These are phyloP conservation scores for Auanema freiburgensis DNA, from an alignment of 2,888 invertebrate genomes.

Conservation along the genomic window DNA sequence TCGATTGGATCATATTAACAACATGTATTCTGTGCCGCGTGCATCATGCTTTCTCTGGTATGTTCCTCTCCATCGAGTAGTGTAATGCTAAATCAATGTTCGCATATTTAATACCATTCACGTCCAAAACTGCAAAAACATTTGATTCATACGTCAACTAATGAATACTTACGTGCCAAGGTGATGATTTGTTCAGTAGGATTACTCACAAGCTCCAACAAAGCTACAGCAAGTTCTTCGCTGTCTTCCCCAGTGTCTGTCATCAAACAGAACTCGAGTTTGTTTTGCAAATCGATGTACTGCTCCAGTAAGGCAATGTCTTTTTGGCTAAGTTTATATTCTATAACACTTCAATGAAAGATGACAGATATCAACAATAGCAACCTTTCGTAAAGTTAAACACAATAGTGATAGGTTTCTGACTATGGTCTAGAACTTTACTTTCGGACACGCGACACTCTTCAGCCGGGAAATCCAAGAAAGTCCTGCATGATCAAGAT, in stretches of 20 bases:
- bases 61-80: conserved; percentile 31
- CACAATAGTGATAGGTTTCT: background rate
- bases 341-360: conserved; percentile 28
- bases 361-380: background rate
- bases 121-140: conserved; percentile 45
- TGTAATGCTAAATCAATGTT: conserved; percentile 42
- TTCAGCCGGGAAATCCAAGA: conserved; percentile 33
- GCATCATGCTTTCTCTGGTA: too few relatives aligned
- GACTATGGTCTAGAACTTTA: too few relatives aligned
- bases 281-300: conserved; percentile 49
- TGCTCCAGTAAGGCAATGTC: conserved; percentile 52
- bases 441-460: conserved; percentile 17
- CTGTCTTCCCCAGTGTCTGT: conserved; percentile 33
- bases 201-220: conserved; percentile 36
- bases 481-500: conserved; percentile 9
- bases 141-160: background rate
- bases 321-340: conserved; percentile 45
- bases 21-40: too few relatives aligned
- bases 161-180: conserved; percentile 32
- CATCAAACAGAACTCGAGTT: conserved; percentile 50
- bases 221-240: conserved; percentile 55
- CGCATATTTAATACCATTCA: conserved; percentile 41
- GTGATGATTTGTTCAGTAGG: conserved; percentile 26
- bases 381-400: conserved; percentile 27
- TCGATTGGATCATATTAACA: too few relatives aligned